These are phyloP conservation scores for Thecophora atra DNA, from an alignment of 2,888 invertebrate genomes.

Conservation along the genomic window DNA sequence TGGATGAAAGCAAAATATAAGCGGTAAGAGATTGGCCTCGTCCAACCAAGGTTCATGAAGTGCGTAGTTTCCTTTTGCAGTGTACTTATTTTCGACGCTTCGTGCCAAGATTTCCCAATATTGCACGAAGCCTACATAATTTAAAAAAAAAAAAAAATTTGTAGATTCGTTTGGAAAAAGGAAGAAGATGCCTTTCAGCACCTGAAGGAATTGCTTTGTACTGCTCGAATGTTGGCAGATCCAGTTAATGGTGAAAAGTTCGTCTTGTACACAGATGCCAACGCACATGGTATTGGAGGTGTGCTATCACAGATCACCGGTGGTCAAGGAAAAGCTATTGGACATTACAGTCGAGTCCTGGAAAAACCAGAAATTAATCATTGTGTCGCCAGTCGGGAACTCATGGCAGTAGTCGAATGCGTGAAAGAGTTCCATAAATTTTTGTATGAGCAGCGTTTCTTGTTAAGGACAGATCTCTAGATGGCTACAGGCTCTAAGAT, in stretches of 20 bases:
- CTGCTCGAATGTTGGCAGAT: conserved; percentile 24
- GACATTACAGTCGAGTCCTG: conserved; percentile 33
- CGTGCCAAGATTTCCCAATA: conserved; percentile 23
- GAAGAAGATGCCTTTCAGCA: conserved; percentile 13
- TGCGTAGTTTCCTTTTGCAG: conserved; percentile 29
- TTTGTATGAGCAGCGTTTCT: conserved; percentile 12
- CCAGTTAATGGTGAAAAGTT: conserved; percentile 29
- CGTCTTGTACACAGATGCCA: conserved; percentile 36
- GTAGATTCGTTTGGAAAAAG: conserved; percentile 1
- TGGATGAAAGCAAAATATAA: conserved; percentile 25
- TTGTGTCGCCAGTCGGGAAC: conserved; percentile 22
- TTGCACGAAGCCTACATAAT: conserved; percentile 24
- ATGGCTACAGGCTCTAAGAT: conserved; percentile 14
- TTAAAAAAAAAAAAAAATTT: conserved; percentile 7
- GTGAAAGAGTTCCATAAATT: conserved; percentile 22
- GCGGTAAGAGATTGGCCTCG: conserved; percentile 31
- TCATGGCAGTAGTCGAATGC: conserved; percentile 12
- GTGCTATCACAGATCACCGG: conserved; percentile 34
- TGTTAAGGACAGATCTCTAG: conserved; percentile 13
- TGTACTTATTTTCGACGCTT: conserved; percentile 36
- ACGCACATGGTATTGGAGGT: conserved; percentile 31
- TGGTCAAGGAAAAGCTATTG: conserved; percentile 38
- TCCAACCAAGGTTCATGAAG: conserved; percentile 23
- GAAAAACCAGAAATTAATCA: conserved; percentile 33
- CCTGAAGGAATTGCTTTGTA: conserved; percentile 25